These are phyloP conservation scores for Sylvilagus floridanus DNA, from an alignment of 2,797 vertebrate species.

Conservation along the genomic window DNA sequence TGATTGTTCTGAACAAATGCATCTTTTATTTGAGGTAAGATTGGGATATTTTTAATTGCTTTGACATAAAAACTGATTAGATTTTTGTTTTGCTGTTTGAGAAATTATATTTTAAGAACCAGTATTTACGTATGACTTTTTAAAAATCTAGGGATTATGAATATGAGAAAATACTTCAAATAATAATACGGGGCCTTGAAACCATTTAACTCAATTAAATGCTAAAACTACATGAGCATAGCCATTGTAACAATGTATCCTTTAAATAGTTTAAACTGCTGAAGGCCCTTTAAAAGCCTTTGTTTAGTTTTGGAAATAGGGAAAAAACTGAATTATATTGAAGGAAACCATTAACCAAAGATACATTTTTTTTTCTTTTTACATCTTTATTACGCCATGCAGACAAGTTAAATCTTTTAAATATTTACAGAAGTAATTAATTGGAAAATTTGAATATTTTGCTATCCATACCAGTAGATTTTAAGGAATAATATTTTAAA, in stretches of 20 bases:
- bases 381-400: not conserved
- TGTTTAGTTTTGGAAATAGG: conserved; percentile 68
- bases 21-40: conserved; percentile 87
- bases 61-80: conserved; percentile 53
- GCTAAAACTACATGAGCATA: not conserved
- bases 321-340: conserved; percentile 40
- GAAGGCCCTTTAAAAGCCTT: conserved; percentile 58
- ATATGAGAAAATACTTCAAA: conserved; percentile 28
- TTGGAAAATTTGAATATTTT: conserved; percentile 57
- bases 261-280: conserved; percentile 67
- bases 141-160: conserved; percentile 8
- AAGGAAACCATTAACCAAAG: conserved; percentile 18
- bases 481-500: conserved; percentile 56
- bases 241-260: conserved; percentile 34
- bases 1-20: conserved; percentile 78
- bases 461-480: conserved; percentile 22
- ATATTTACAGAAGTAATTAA: conserved; percentile 24
- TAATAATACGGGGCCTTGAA: conserved; percentile 48
- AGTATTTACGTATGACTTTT: not conserved
- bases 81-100: conserved; percentile 35
- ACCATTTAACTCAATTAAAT: not conserved
- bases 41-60: conserved; percentile 65
- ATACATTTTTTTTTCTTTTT: not conserved
- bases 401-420: conserved; percentile 48
- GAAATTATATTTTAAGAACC: conserved; percentile 21